A percentile compares a stretch with the other conserved stretches of the same genome.
Evolutionary conservation across 2,888 invertebrate species (phyloP).

Genomic region (Tenodera sinensis): DNA sequence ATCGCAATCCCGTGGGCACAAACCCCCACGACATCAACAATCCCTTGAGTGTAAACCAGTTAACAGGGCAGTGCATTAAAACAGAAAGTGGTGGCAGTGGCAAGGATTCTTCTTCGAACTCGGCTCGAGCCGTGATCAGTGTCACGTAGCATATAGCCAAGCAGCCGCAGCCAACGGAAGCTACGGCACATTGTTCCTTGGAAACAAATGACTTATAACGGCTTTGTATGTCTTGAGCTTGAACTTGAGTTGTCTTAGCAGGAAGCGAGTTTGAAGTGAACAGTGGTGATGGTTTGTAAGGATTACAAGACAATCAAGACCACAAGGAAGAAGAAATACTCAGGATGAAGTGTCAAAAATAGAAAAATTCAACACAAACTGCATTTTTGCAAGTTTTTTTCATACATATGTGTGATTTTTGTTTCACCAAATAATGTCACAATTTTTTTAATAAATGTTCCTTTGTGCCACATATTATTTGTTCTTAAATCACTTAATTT

Average conservation of each 20-base stretch:
- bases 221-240: neutral
- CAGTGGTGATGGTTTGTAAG: neutral
- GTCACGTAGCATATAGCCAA: slow-evolving; percentile 44
- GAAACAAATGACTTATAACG: slow-evolving; percentile 2
- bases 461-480: slow-evolving; percentile 23
- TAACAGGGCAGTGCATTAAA: slow-evolving; percentile 67
- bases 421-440: slow-evolving; percentile 21
- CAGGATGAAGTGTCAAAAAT: slow-evolving; percentile 44
- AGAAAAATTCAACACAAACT: slow-evolving; percentile 17
- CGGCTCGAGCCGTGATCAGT: slow-evolving; percentile 43
- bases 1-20: slow-evolving; percentile 80
- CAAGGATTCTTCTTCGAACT: slow-evolving; percentile 27
- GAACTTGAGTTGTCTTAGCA: slow-evolving; percentile 8
- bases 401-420: slow-evolving; percentile 25
- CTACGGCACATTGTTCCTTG: slow-evolving; percentile 13
- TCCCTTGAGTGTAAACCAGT: slow-evolving; percentile 85
- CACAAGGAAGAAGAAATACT: slow-evolving; percentile 44
- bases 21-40: slow-evolving; percentile 91
- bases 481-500: slow-evolving; percentile 5
- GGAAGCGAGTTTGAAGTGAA: neutral
- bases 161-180: neutral
- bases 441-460: slow-evolving; percentile 20
- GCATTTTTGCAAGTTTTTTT: slow-evolving; percentile 25
- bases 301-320: slow-evolving; percentile 33
- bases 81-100: slow-evolving; percentile 38